Evolutionary conservation across 2,888 invertebrate species (phyloP).

Genomic region (Sericinus montela): DNA sequence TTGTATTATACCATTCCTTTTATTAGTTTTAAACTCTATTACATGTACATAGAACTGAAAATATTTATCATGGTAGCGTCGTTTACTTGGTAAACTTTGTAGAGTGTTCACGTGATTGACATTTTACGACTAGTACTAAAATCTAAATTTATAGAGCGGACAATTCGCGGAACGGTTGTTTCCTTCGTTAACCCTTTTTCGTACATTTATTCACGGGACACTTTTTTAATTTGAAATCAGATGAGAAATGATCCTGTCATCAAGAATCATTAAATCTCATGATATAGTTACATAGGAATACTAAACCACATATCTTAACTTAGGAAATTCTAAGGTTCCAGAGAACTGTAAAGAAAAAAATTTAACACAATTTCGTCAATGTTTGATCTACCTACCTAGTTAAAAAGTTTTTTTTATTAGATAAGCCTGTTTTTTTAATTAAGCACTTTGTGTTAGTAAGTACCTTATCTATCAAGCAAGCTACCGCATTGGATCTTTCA

Average conservation of each 20-base stretch:
- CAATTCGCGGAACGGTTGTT: constrained; percentile 66
- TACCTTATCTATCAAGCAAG: no score
- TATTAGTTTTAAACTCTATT: constrained; percentile 28
- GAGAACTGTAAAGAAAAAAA: no score
- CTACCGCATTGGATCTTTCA: no score
- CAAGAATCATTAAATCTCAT: no score
- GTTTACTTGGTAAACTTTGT: constrained; percentile 27
- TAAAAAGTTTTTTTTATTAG: no score
- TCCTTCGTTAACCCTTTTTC: constrained; percentile 48
- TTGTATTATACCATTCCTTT: neutral
- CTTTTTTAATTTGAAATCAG: constrained; percentile 36
- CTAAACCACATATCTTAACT: no score
- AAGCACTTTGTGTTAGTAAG: no score
- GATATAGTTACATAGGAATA: no score
- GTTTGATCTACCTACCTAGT: no score
- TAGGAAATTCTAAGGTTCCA: no score
- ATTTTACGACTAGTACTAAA: constrained; percentile 53
- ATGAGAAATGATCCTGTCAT: constrained; percentile 39
- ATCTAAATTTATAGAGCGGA: constrained; percentile 54
- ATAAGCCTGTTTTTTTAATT: no score
- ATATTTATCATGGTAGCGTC: neutral
- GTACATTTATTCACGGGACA: constrained; percentile 1
- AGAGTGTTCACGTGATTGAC: constrained; percentile 55
- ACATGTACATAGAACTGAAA: constrained; percentile 14
- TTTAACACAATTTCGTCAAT: no score